These are phyloP conservation scores for Brachirus orientalis DNA, from an alignment of 2,113 vertebrate species.

Conservation along the genomic window DNA sequence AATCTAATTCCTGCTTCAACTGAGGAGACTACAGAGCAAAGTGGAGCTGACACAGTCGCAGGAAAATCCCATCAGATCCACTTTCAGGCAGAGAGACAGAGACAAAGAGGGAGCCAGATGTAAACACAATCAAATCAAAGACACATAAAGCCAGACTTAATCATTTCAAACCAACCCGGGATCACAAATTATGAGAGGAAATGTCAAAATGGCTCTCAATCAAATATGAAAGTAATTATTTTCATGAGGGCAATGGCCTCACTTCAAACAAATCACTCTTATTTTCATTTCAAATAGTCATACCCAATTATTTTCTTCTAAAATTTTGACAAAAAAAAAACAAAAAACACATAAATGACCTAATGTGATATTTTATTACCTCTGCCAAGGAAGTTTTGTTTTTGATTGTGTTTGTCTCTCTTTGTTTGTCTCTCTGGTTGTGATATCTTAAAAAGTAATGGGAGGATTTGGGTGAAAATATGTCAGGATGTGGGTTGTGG, in stretches of 20 bases:
- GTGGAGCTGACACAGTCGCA: conserved; percentile 51
- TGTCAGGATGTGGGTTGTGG: too few relatives aligned
- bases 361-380: too few relatives aligned
- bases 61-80: conserved; percentile 45
- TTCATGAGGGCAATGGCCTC: neutral
- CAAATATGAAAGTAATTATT: conserved; percentile 1
- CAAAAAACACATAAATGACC: too few relatives aligned
- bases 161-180: neutral
- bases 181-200: conserved; percentile 13
- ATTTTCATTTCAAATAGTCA: neutral
- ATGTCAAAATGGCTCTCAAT: conserved; percentile 5
- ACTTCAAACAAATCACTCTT: neutral
- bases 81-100: conserved; percentile 31
- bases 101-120: neutral
- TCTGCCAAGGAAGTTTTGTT: too few relatives aligned
- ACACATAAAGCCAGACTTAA: neutral
- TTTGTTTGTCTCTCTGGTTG: too few relatives aligned
- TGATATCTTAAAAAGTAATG: too few relatives aligned
- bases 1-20: conserved; percentile 68
- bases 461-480: too few relatives aligned
- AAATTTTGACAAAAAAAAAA: too few relatives aligned
- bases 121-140: conserved; percentile 5
- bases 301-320: too few relatives aligned
- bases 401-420: too few relatives aligned
- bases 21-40: conserved; percentile 64